Evolutionary conservation across 2,888 invertebrate species (phyloP).

Genomic region (Trypoxylon attenuatum): DNA sequence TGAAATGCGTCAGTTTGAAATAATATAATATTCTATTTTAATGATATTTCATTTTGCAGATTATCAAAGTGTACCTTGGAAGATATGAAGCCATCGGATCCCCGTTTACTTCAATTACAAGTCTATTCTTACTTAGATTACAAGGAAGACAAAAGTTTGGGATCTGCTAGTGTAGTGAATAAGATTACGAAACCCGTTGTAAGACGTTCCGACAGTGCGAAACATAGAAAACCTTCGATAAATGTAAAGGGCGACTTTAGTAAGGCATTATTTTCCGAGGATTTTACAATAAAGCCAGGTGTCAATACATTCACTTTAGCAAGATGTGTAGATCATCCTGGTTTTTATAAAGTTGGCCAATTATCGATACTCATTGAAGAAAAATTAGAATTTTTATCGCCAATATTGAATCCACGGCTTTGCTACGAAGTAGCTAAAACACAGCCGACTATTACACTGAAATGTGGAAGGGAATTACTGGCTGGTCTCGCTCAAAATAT

Average conservation of each 20-base stretch:
- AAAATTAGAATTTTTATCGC: conserved; percentile 84
- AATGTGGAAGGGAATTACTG: conserved; percentile 82
- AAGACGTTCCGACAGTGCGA: conserved; percentile 84
- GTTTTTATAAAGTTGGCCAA: conserved; percentile 84
- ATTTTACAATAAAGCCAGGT: conserved; percentile 80
- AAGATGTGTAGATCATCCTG: conserved; percentile 80
- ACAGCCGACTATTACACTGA: conserved; percentile 76
- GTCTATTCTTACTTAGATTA: conserved; percentile 85
- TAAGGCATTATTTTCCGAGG: conserved; percentile 77
- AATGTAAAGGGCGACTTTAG: conserved; percentile 82
- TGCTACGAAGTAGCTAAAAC: conserved; percentile 79
- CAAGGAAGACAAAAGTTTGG: conserved; percentile 88
- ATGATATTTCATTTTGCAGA: conserved; percentile 65
- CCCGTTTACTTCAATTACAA: conserved; percentile 78
- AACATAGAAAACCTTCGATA: conserved; percentile 81
- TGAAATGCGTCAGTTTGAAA: not conserved
- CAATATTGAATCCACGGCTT: conserved; percentile 77
- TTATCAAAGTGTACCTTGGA: conserved; percentile 76
- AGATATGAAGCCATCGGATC: conserved; percentile 80
- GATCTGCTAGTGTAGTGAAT: conserved; percentile 84
- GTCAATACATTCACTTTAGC: conserved; percentile 80
- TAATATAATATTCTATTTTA: not conserved
- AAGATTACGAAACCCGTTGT: conserved; percentile 80
- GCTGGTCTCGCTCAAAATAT: conserved; percentile 89
- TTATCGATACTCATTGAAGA: conserved; percentile 80